Evolutionary conservation across 2,113 vertebrate species (phyloP), one percentile per base, ranked within the genome.

Genomic region (Amia ocellicauda): DNA sequence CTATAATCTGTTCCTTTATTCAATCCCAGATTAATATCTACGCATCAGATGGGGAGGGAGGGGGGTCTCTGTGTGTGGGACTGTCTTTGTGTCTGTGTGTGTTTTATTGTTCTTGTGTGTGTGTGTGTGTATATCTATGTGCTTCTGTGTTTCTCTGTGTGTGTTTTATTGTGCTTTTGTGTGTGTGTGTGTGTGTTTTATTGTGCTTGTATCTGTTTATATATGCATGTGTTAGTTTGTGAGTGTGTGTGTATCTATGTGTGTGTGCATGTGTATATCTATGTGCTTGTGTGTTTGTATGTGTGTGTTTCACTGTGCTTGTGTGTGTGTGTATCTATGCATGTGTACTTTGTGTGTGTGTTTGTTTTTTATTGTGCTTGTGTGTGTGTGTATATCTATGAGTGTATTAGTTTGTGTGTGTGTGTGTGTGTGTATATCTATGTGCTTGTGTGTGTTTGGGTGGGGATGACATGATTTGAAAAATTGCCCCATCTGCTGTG

Each of bases 361-460:
- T 53, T 22, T 5, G 10, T 3, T 26, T 27, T 22, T 53, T 9
- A 26, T 7, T n/a, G 14, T 28, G 17, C 11, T 16, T 29, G 16
- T 19, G 53, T 2, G 16, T 56, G 13, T 29, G 23, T 47, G 43
- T 19, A 19, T 8, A 19, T 47, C 9, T 5, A 22, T 29, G 43
- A 5, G 16, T 40, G 20, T 29, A 8, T 50, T 4, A 11, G 19
- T 58, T 3, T 29, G 47, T 62, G 60, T 22, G 4, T 23, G n/a
- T 22, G 47, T 62, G 27, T 28, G 47, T 60, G 58, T 28, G 60
- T 28, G 40, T n/a, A 23, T 11, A 27, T 55, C 14, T 26, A 27
- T 55, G 23, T 26, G 22, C 26, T 16, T 14, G 2, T 5, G 20
- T 55, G 19, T 55, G 20, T 26, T 2, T 52, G 50, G 20, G 4